A percentile compares a stretch with the other conserved stretches of the same genome.
These are phyloP conservation scores for Palythoa caribaeorum DNA, from an alignment of 92 coral and sea anemone genomes.

Conservation along the genomic window DNA sequence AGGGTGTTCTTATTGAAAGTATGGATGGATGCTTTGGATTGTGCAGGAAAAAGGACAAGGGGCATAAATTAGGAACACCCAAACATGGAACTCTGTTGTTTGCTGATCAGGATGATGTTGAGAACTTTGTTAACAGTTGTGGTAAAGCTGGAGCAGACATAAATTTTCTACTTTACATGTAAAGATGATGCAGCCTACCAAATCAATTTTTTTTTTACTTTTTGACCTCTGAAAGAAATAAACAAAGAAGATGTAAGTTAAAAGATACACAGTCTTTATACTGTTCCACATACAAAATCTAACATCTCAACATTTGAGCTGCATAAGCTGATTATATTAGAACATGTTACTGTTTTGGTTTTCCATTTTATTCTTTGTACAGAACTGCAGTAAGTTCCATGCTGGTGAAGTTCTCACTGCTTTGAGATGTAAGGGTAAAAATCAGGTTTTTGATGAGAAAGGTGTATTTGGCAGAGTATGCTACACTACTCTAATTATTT, in stretches of 20 bases:
- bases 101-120: slow-evolving; percentile 71
- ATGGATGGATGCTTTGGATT: slow-evolving; percentile 72
- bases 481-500: too few species aligned
- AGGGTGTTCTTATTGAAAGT: slow-evolving; percentile 61
- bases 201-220: background rate
- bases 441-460: slow-evolving; percentile 63
- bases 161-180: slow-evolving; percentile 11
- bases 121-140: slow-evolving; percentile 64
- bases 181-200: slow-evolving; percentile 1
- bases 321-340: background rate
- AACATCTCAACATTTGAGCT: background rate
- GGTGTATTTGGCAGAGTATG: slow-evolving; percentile 65
- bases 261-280: too few species aligned
- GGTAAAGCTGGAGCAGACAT: slow-evolving; percentile 61
- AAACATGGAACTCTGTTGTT: slow-evolving; percentile 64
- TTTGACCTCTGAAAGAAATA: background rate
- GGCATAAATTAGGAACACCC: slow-evolving; percentile 46
- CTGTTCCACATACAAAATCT: too few species aligned
- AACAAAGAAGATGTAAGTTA: background rate
- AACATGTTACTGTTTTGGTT: background rate
- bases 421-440: slow-evolving; percentile 62
- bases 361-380: slow-evolving; percentile 1
- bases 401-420: slow-evolving; percentile 70
- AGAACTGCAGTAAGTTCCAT: slow-evolving; percentile 68
- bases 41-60: slow-evolving; percentile 64